Evolutionary conservation across 2,113 vertebrate species (phyloP), one percentile per base, ranked within the genome.

Genomic region (Calonectris borealis): DNA sequence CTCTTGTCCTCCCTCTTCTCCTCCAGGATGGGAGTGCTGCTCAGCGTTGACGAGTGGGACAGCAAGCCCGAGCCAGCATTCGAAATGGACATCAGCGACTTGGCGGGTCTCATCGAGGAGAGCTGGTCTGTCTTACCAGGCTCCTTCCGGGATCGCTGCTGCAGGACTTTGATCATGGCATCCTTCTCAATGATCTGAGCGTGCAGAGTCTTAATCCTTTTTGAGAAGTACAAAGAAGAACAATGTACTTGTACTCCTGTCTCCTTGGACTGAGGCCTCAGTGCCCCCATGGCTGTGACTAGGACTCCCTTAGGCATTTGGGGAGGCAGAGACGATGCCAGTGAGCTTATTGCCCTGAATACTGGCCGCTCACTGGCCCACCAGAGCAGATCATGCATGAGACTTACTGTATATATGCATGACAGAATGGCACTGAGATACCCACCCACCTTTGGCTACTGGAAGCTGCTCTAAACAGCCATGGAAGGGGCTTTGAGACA

Each of bases 141-240:
- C 48, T 99, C 99, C 93, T 99, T 99, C 62, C 99, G 98, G 16
- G 99, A 99, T 34, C 99, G 99, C 96, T 99, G 99, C 96, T 99
- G 99, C 60, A 99, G 98, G 13, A 99, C 99, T 96, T 99, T 99
- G 94, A 99, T 99, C 99, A 99, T 99, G 94, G 99, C 99, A 4
- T 99, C 99, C 94, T 99, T 99, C 96, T 99, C 99, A 51, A 99
- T 99, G 96, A 99, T 99, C 98, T 99, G 99, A 24, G 99, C 99
- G 1, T 99, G 99, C 17, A 99, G 98, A 49, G 99, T 99, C 98
- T 99, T 99, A 90, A 99, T 99, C 97, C 99, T 99, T 80, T 57
- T 88, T 14, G 27, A 75, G 24, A 34, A 60, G 54, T 40, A 86
- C 21, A 61, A 60, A 86, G 42, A n/a, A 52, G 3, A 78, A 55